Conservation (phyloP, 2,888 invertebrate genomes). For the Xanthia togata region DNA sequence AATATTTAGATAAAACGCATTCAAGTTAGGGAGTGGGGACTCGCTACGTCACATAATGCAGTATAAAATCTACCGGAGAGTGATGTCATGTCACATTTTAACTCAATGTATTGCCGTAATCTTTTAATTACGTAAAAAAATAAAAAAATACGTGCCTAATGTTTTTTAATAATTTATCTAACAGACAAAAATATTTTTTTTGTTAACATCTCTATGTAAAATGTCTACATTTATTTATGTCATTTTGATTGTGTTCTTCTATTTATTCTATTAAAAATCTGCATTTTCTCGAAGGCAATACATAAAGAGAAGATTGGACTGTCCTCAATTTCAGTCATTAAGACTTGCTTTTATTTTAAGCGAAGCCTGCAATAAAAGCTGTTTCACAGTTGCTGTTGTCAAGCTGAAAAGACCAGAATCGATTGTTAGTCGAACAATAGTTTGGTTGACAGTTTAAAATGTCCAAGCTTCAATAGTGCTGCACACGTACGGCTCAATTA, state of each 20-base stretch:
- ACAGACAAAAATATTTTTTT: too few relatives aligned
- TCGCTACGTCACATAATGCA: too few relatives aligned
- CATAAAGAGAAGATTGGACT: background rate
- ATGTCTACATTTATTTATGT: background rate
- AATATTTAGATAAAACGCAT: too few relatives aligned
- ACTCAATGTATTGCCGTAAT: too few relatives aligned
- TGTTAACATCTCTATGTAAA: background rate
- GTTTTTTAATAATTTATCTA: too few relatives aligned
- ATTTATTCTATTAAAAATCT: background rate
- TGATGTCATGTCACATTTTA: too few relatives aligned
- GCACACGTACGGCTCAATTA: constrained; percentile 50
- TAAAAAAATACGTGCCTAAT: background rate
- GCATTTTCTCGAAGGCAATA: background rate
- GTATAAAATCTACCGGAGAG: too few relatives aligned
- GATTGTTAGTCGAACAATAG: constrained; percentile 57
- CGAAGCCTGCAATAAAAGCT: constrained; percentile 17
- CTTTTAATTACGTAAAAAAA: too few relatives aligned
- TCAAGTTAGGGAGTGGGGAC: too few relatives aligned
- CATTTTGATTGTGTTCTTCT: background rate
- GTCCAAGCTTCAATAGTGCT: constrained; percentile 47
- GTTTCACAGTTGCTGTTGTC: constrained; percentile 14
- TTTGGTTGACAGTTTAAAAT: constrained; percentile 51
- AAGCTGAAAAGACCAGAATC: constrained; percentile 26
- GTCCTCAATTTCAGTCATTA: constrained; percentile 16
- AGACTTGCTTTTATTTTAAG: constrained; percentile 23